Evolutionary conservation across 2,113 vertebrate genomes (phyloP).

Genomic region (Tychaedon coryphoeus): DNA sequence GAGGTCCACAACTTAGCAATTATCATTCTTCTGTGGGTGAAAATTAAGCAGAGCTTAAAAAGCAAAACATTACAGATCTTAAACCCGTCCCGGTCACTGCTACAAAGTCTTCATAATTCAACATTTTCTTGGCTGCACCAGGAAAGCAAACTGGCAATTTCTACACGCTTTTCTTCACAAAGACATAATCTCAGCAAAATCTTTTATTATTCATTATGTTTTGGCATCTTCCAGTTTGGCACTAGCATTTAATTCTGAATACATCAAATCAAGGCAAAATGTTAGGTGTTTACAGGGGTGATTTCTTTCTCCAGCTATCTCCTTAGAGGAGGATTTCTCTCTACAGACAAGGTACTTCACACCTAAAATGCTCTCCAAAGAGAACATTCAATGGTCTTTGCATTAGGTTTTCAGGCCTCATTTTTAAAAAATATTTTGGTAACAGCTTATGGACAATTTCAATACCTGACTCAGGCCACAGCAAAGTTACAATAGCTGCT

Average conservation of each 20-base stretch:
- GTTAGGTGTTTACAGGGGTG: neutral
- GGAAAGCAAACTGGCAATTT: neutral
- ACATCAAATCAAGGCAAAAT: neutral
- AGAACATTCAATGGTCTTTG: neutral
- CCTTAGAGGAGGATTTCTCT: neutral
- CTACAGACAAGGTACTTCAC: neutral
- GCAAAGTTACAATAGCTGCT: neutral
- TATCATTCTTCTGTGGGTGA: neutral
- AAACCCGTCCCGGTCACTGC: fast-evolving
- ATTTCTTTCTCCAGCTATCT: neutral
- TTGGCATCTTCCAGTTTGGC: neutral
- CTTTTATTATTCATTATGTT: neutral
- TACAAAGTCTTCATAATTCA: neutral
- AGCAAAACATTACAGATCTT: neutral
- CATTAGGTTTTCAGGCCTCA: neutral
- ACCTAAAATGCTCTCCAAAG: neutral
- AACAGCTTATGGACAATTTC: neutral
- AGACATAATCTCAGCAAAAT: neutral
- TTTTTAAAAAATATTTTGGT: neutral
- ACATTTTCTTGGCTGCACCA: neutral
- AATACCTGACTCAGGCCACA: neutral
- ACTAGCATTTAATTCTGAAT: neutral
- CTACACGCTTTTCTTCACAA: neutral
- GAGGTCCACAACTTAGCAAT: neutral
- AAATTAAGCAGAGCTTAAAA: neutral